Conservation (phyloP, 2,113 vertebrate genomes). For the Paramormyrops kingsleyae region DNA sequence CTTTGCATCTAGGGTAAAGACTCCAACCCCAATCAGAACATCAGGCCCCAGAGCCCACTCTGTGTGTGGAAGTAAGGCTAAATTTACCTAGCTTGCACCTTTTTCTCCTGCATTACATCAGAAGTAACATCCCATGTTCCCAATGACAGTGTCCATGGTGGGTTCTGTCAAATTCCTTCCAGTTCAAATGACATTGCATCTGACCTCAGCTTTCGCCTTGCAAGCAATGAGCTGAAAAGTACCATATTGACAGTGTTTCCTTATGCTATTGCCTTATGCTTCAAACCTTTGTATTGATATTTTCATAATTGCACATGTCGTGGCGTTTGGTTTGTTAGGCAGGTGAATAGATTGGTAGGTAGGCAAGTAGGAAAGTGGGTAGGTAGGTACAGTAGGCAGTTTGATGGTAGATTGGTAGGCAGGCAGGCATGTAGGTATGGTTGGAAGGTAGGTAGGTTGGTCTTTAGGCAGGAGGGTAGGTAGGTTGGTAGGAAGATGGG, state of each 20-base stretch:
- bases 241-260: neutral
- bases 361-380: neutral
- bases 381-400: neutral
- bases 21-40: neutral
- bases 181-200: neutral
- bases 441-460: neutral
- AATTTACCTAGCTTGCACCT: neutral
- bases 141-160: neutral
- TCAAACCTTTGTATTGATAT: neutral
- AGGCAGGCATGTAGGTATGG: neutral
- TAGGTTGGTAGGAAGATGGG: no score
- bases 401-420: neutral
- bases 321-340: neutral
- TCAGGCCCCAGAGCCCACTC: neutral
- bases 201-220: neutral
- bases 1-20: neutral
- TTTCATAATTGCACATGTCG: neutral
- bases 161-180: neutral
- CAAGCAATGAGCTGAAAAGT: neutral
- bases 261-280: neutral
- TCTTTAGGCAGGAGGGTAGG: no score
- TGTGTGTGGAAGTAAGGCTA: neutral
- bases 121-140: neutral
- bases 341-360: neutral
- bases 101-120: neutral